A percentile compares a stretch with the other conserved stretches of the same genome.
These are phyloP conservation scores for Cheumatopsyche charites DNA, from an alignment of 1,140 invertebrate genomes.

Conservation along the genomic window DNA sequence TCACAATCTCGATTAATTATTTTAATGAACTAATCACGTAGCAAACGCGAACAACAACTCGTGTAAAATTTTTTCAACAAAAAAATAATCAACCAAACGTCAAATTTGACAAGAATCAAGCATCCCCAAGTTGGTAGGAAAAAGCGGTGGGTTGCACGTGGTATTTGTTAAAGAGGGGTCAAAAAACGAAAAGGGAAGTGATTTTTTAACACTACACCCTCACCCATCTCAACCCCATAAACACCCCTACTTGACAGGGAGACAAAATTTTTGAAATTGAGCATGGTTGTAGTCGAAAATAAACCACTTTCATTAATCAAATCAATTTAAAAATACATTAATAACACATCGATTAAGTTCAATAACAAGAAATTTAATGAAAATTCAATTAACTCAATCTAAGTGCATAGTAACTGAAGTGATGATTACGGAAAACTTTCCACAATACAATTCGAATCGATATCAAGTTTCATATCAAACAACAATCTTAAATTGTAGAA, in stretches of 20 bases:
- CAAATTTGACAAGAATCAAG: constrained; percentile 21
- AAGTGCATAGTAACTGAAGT: too few relatives aligned
- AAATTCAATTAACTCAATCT: too few relatives aligned
- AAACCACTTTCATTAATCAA: neutral
- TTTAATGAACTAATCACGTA: too few relatives aligned
- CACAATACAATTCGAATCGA: too few relatives aligned
- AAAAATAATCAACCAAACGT: constrained; percentile 14
- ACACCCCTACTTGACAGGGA: constrained; percentile 48
- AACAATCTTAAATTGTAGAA: too few relatives aligned
- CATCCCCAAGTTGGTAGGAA: neutral
- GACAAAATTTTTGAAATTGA: constrained; percentile 37
- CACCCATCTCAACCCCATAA: constrained; percentile 43
- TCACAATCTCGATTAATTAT: too few relatives aligned
- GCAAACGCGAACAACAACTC: neutral
- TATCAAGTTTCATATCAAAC: too few relatives aligned
- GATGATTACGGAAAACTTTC: too few relatives aligned
- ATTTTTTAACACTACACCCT: constrained; percentile 47
- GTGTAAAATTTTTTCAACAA: neutral
- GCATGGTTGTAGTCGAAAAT: constrained; percentile 24
- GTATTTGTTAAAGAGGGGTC: constrained; percentile 35
- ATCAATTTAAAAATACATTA: too few relatives aligned
- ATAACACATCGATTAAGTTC: too few relatives aligned
- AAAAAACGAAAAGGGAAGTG: constrained; percentile 47
- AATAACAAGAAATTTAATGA: too few relatives aligned
- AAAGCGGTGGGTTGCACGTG: neutral